Evolutionary conservation across 2,113 vertebrate genomes (phyloP).

Genomic region (Miniopterus natalensis): DNA sequence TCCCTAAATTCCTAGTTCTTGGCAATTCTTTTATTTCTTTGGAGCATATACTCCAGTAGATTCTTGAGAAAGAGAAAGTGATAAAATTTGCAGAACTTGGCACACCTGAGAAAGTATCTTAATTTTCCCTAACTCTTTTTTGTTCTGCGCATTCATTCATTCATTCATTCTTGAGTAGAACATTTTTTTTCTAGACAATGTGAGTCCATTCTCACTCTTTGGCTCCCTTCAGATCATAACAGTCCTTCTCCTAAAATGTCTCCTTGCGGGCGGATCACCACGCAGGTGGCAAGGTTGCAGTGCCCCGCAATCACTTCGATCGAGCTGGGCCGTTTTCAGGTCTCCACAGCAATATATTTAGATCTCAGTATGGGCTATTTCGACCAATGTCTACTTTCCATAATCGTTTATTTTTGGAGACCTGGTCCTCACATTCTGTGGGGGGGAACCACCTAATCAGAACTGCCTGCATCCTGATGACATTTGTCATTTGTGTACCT

Average conservation of each 20-base stretch:
- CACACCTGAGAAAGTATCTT: background rate
- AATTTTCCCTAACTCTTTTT: background rate
- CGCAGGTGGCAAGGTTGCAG: background rate
- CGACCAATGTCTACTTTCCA: background rate
- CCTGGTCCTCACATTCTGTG: background rate
- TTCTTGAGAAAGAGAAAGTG: background rate
- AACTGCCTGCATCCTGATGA: background rate
- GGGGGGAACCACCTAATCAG: background rate
- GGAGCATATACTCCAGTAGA: background rate
- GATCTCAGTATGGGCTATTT: background rate
- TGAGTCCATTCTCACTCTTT: background rate
- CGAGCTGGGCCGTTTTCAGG: background rate
- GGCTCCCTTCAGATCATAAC: background rate
- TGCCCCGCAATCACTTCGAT: background rate
- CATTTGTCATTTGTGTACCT: background rate
- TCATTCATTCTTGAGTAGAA: background rate
- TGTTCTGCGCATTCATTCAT: background rate
- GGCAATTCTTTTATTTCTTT: background rate
- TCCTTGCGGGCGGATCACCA: background rate
- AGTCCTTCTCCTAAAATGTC: background rate
- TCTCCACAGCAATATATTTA: background rate
- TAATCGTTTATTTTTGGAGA: background rate
- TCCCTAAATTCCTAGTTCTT: background rate
- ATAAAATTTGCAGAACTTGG: background rate
- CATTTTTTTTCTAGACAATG: background rate